Percentiles rank a stretch among this genome's conserved stretches.
Evolutionary conservation across 2,113 vertebrate genomes (phyloP).

Genomic region (Limanda limanda): DNA sequence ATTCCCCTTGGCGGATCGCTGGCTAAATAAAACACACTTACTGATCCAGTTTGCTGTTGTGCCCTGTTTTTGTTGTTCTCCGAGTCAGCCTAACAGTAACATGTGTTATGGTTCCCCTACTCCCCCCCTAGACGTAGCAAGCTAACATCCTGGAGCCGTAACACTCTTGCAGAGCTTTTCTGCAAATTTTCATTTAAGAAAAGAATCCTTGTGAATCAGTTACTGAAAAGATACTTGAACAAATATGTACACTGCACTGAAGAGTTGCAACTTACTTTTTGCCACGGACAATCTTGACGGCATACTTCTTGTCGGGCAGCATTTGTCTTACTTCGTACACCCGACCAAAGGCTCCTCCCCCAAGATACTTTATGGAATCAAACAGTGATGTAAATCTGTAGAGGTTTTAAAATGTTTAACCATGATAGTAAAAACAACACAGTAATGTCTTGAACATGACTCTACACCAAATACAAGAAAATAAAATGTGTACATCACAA

Average conservation of each 20-base stretch:
- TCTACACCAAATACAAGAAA: background rate
- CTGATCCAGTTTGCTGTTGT: too few relatives aligned
- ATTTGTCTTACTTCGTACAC: constrained; percentile 77
- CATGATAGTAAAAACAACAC: background rate
- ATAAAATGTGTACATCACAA: background rate
- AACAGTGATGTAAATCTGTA: constrained; percentile 69
- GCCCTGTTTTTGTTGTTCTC: too few relatives aligned
- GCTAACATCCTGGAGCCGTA: too few relatives aligned
- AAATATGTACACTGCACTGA: too few relatives aligned
- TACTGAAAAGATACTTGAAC: background rate
- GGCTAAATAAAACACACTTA: too few relatives aligned
- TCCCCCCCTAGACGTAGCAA: too few relatives aligned
- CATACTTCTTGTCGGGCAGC: constrained; percentile 54
- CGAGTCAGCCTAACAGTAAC: too few relatives aligned
- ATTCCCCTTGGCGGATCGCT: too few relatives aligned
- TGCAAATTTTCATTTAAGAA: constrained; percentile 22
- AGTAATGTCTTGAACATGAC: too few relatives aligned
- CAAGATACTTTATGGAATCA: constrained; percentile 48
- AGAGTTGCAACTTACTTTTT: constrained; percentile 66
- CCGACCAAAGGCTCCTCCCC: constrained; percentile 74
- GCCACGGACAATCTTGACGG: constrained; percentile 77
- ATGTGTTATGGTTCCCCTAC: too few relatives aligned
- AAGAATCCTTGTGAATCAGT: background rate
- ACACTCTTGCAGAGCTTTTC: constrained; percentile 76
- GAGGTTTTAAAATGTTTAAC: background rate